Conservation (phyloP, 2,797 vertebrate species). For the Pipistrellus pygmaeus region DNA sequence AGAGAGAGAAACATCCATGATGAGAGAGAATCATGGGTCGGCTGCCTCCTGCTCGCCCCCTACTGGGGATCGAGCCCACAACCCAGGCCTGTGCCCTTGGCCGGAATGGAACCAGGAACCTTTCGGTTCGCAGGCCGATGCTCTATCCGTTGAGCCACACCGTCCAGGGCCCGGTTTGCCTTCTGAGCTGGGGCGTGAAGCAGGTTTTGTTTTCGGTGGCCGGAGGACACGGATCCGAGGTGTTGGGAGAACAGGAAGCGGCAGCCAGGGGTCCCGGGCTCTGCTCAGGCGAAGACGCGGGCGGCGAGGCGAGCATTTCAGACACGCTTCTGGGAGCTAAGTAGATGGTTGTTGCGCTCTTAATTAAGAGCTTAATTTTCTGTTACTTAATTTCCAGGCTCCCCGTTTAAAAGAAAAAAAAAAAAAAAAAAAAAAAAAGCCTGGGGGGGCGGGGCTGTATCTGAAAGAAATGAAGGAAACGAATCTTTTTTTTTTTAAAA, state of each 20-base stretch:
- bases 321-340: neutral
- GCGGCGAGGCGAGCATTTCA: neutral
- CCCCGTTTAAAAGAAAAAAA: neutral
- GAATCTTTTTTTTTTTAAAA: neutral
- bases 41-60: too few species aligned
- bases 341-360: neutral
- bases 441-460: neutral
- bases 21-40: too few species aligned
- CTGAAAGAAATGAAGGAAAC: constrained; percentile 29
- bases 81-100: too few species aligned
- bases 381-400: neutral
- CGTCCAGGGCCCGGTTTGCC: neutral
- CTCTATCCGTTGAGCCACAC: too few species aligned
- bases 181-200: neutral
- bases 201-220: neutral
- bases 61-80: too few species aligned
- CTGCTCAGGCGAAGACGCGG: neutral
- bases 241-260: constrained; percentile 66
- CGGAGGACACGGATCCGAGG: neutral
- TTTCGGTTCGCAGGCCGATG: too few species aligned
- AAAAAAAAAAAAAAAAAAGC: neutral
- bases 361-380: too few species aligned
- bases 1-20: too few species aligned
- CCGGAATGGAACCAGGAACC: too few species aligned
- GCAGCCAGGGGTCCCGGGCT: neutral